Conservation (phyloP, 2,113 vertebrate species). For the Sebastes schlegelii region DNA sequence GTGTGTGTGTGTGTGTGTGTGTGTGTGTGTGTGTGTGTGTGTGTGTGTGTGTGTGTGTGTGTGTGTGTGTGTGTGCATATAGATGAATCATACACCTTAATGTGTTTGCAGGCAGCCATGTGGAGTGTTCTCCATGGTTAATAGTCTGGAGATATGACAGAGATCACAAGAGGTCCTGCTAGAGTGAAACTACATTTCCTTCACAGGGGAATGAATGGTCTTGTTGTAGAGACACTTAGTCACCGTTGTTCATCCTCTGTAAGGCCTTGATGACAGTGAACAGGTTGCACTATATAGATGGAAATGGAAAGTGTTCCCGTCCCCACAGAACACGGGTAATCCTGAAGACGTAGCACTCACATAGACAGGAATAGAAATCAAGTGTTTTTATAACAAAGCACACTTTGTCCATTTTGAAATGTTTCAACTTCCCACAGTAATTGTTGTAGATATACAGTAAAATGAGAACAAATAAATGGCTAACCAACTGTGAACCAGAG, state of each 20-base stretch:
- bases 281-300: slow-evolving; percentile 20
- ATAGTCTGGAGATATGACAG: slow-evolving; percentile 21
- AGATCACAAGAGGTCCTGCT: slow-evolving; percentile 20
- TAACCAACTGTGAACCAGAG: no score
- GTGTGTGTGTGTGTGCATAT: not conserved
- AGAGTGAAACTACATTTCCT: slow-evolving; percentile 19
- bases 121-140: not conserved
- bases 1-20: no score
- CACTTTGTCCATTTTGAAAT: not conserved
- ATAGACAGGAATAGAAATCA: not conserved
- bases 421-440: not conserved
- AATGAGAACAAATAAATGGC: not conserved
- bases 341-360: not conserved
- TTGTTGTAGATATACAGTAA: not conserved
- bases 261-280: slow-evolving; percentile 28
- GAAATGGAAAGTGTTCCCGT: slow-evolving; percentile 28
- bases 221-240: slow-evolving; percentile 43
- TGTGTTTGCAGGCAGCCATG: slow-evolving; percentile 26
- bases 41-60: slow-evolving; percentile 4
- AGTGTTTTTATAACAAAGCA: slow-evolving; percentile 6
- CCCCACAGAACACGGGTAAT: slow-evolving; percentile 8
- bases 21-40: not conserved
- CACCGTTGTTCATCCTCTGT: slow-evolving; percentile 33
- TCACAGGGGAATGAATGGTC: slow-evolving; percentile 7
- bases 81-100: slow-evolving; percentile 1